Evolutionary conservation across 2,113 vertebrate species (phyloP).

Genomic region (Rhinopomastus cyanomelas): DNA sequence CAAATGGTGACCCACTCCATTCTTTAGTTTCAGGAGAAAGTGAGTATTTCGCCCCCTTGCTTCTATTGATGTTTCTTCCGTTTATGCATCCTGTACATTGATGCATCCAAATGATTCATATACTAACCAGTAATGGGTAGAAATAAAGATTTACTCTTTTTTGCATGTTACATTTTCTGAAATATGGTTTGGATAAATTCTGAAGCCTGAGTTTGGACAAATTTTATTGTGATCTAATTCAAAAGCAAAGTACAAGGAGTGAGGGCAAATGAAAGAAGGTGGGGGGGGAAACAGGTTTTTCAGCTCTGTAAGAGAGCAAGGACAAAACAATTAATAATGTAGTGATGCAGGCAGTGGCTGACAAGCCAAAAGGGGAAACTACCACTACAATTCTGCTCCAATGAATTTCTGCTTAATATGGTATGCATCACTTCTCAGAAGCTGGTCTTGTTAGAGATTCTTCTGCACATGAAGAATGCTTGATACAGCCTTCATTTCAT

Average conservation of each 20-base stretch:
- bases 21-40: not conserved
- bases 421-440: not conserved
- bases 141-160: not conserved
- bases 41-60: not conserved
- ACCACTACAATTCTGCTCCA: not conserved
- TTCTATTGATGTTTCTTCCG: not conserved
- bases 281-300: not conserved
- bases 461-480: not conserved
- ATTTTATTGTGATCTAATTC: not conserved
- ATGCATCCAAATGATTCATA: not conserved
- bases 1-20: not conserved
- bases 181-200: not conserved
- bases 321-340: not conserved
- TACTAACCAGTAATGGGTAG: not conserved
- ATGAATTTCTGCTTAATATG: not conserved
- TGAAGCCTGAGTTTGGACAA: not conserved
- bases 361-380: not conserved
- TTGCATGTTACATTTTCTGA: not conserved
- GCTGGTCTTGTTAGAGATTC: not conserved
- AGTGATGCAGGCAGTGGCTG: not conserved
- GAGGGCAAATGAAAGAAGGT: not conserved
- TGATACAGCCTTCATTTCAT: not conserved
- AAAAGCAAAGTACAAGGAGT: not conserved
- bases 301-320: not conserved
- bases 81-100: accelerated